phyloP scores from a whole-genome alignment of 2,888 invertebrate species.

The Pristionchus japonicus region DNA sequence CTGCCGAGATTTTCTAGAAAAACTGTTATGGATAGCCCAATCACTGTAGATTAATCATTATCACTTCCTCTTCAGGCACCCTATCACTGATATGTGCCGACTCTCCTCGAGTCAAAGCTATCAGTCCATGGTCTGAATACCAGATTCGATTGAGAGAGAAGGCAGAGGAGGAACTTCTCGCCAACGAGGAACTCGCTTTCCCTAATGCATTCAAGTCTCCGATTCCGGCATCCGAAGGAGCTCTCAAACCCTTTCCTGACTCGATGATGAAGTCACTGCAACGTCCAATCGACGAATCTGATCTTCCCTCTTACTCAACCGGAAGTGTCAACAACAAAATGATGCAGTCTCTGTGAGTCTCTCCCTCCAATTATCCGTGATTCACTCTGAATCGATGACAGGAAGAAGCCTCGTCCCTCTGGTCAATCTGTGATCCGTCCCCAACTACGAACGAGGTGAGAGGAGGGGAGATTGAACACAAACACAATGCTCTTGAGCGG shows the following conservation, averaged over 20 bases:
- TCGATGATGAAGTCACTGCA: conserved; percentile 36
- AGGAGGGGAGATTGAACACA: not conserved
- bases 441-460: conserved; percentile 45
- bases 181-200: not conserved
- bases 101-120: conserved; percentile 56
- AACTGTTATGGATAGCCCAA: not conserved
- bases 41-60: not conserved
- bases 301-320: conserved; percentile 34
- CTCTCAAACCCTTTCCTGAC: conserved; percentile 21
- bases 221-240: conserved; percentile 21
- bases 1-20: not conserved
- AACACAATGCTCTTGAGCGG: conserved; percentile 29
- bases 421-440: conserved; percentile 39
- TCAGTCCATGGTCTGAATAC: conserved; percentile 66
- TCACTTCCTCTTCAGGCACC: not conserved
- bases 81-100: conserved; percentile 43
- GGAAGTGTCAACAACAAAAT: conserved; percentile 40
- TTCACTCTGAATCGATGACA: not conserved
- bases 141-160: conserved; percentile 51
- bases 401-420: conserved; percentile 39
- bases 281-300: not conserved
- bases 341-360: conserved; percentile 27
- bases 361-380: not conserved
- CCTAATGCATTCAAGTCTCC: not conserved
- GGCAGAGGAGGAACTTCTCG: not conserved